A percentile compares a stretch with the other conserved stretches of the same genome.
Evolutionary conservation across 2,888 invertebrate species (phyloP).

Genomic region (Gortyna flavago): DNA sequence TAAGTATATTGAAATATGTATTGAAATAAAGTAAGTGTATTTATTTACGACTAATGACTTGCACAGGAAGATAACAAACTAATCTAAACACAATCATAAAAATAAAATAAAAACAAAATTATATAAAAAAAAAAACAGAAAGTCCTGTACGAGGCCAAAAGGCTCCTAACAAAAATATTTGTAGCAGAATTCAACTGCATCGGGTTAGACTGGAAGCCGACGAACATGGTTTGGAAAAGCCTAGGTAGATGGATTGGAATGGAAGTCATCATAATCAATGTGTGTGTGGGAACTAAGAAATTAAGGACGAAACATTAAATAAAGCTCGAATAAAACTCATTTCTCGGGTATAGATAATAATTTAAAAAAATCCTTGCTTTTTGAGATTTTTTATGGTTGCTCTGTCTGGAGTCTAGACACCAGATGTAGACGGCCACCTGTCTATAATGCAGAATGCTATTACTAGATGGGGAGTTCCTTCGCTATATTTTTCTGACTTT

Average conservation of each 20-base stretch:
- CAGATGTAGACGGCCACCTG: conserved; percentile 1
- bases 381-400: neutral
- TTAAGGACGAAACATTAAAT: neutral
- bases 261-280: neutral
- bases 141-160: too few relatives aligned
- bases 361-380: neutral
- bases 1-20: too few relatives aligned
- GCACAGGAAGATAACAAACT: too few relatives aligned
- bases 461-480: neutral
- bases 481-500: neutral
- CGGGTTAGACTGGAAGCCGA: neutral
- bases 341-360: too few relatives aligned
- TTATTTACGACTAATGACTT: neutral
- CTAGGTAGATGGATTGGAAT: neutral
- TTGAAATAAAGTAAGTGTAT: neutral
- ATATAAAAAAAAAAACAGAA: too few relatives aligned
- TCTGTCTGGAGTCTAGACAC: conserved; percentile 23
- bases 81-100: too few relatives aligned
- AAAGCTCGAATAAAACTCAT: neutral
- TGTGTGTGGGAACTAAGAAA: neutral
- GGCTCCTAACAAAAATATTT: neutral
- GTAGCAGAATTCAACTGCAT: neutral
- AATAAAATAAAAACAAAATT: too few relatives aligned
- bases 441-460: neutral
- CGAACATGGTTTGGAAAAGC: neutral